Evolutionary conservation across 2,888 invertebrate genomes (phyloP), one percentile per base, ranked within the genome.

Genomic region (Coecobrya sp.): DNA sequence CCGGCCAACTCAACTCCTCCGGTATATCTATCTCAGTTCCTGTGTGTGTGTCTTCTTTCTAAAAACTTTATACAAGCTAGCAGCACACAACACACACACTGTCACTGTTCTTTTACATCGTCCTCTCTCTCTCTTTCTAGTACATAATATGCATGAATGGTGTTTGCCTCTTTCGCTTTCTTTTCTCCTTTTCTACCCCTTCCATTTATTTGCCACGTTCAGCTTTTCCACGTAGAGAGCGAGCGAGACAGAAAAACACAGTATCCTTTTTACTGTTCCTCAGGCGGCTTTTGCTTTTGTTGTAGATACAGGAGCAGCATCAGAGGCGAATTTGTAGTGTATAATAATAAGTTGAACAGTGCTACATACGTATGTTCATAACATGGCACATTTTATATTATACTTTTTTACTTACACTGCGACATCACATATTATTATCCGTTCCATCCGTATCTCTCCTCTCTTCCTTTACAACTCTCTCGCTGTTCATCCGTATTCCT

Each of bases 71-170:
- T 52, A 55, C 52, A 52, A 22, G 79, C 27, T 27, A 52, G 25
- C 13, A 45, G n/a, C 73, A 73, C 30, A 68, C 25, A 19, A 19
- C 36, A 19, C 7, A 25, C 76, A 76, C 45, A 45, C 68, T 30
- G 82, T 55, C 82, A 70, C 82, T 79, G 11, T 65, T 27, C 22
- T 76, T 19, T 27, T 45, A 2, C 19, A 2, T 2, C 36, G 27
- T n/a, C n/a, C 30, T 68, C 30, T 79, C 30, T 52, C 55, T 87
- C 19, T 73, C 19, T 11, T 30, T n/a, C 25, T 52, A 19, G 22
- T 87, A 25, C 25, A 27, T 52, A 89, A 82, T 89, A 89, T 89
- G 89, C 84, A 89, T 89, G 89, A 89, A 89, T 89, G 59, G 73
- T 89, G 84, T 84, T 89, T 84, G 70, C 70, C 45, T 84, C 30